Base-by-base conservation (phyloP, 2,888 invertebrate genomes). In the Pycnomerus fuliginosus region DNA sequence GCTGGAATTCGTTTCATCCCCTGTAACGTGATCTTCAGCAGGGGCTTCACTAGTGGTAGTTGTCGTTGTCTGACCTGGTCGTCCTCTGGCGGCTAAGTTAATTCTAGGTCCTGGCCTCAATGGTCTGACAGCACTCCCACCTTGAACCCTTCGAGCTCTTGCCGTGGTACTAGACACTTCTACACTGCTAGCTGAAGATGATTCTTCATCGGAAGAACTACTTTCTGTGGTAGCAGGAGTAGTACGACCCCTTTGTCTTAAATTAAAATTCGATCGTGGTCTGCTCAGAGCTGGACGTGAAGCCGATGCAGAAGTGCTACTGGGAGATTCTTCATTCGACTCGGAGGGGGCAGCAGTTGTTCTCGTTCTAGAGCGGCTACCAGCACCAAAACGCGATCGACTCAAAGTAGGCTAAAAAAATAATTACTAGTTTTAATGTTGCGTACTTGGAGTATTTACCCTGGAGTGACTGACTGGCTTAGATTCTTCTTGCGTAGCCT, bases 81-180 rank as follows among this genome's bases (percentile, higher is more conserved):
- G 74, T 38, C 74, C 69, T 27, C 66, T 78, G 14, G 57, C 56
- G 13, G 57, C 56, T 50, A 84, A 68, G 63, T 82, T 84, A 30
- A 86, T 72, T 58, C 83, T 77, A 1, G 82, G 79, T 1, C 84
- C 84, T 0, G 85, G 85, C 40, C 85, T 74, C 34, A 84, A 72
- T 0, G 84, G 78, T 35, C 83, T 76, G 14, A 79, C 76, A 2
- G 70, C 70, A 16, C 60, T 68, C 55, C 55, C 57, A 16, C 57
- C 58, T 1, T 69, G 56, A 11, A 76, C 69, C 4, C 74, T 68
- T 8, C 72, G 69, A 8, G 69, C 54, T 48, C 64, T 64, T 1
- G 67, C 58, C 4, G 71, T 67, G 14, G 63, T 65, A 11, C 50
- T 57, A 29, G 39, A 3, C 3, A 3, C 44, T 15, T 39, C 14